Percentiles rank a stretch among this genome's conserved stretches.
Conservation (phyloP, 2,113 vertebrate genomes). For the Zosterops lateralis region DNA sequence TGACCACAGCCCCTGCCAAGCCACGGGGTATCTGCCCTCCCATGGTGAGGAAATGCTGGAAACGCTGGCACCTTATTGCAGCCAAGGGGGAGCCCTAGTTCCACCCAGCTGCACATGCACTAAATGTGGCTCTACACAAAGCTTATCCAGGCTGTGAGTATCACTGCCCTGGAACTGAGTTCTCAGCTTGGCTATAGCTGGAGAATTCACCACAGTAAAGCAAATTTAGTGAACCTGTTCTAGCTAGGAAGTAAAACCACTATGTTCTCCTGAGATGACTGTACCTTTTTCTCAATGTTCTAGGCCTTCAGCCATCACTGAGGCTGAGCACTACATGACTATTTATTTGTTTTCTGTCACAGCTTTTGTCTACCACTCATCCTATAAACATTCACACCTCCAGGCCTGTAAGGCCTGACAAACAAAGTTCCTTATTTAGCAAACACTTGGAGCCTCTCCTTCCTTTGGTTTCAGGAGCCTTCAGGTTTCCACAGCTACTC, state of each 20-base stretch:
- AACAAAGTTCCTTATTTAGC: neutral
- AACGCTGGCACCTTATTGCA: fast-evolving
- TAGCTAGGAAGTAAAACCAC: neutral
- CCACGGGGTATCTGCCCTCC: fast-evolving
- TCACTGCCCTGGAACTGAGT: neutral
- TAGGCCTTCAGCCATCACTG: neutral
- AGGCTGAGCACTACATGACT: neutral
- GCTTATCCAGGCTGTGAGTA: neutral
- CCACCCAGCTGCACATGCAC: neutral
- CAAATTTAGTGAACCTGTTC: neutral
- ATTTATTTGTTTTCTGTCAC: neutral
- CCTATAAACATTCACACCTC: neutral
- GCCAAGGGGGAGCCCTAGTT: neutral
- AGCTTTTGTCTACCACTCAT: neutral
- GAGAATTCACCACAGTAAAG: neutral
- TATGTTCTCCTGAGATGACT: neutral
- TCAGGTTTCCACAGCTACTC: neutral
- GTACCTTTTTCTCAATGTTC: neutral
- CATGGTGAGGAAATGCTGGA: neutral
- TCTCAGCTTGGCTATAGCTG: neutral
- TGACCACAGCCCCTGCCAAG: neutral
- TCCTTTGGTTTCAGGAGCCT: neutral
- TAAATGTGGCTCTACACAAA: fast-evolving
- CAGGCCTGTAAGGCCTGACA: neutral
- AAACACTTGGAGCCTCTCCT: neutral